Base-by-base conservation (phyloP, 1,140 invertebrate species). In the Spodoptera frugiperda region DNA sequence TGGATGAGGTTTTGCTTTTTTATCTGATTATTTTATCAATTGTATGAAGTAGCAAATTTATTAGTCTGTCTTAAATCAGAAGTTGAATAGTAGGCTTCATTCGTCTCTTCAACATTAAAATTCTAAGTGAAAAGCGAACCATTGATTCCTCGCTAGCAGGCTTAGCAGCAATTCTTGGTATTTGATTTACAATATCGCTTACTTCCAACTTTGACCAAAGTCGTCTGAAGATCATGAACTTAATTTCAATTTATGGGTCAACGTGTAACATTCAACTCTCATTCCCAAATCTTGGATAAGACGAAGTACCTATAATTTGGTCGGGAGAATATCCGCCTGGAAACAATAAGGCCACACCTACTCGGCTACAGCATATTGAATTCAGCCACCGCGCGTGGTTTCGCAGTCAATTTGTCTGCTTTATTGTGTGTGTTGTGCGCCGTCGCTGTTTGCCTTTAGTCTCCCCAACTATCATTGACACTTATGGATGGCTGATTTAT, bases 331-430 rank as follows among this genome's bases (percentile, higher is more conserved):
- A 87, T 90, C 85, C 85, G 85, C 84, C 77, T 88, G 87, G 87
- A 84, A 84, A 89, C 86, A 84, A 85, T 83, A 87, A 84, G 77
- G 76, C 78, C 88, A 77, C 87, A 85, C 87, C 88, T 89, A 82
- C 68, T 83, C 74, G 73, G 78, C 77, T 79, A 78, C 76, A 76
- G 72, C 78, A 82, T 85, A 90, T 85, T 89, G 85, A 85, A 88
- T 85, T 81, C 82, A 84, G 81, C 82, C 79, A 82, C 79, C 67
- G 77, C 78, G 65, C 78, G 81, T 77, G 78, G 83, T 90, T 91
- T 90, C 86, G 82, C 87, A 88, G 87, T 87, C 88, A 86, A 91
- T 92, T 90, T 91, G 87, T 87, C 85, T 84, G 88, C 86, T 89
- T 88, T 89, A 92, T 90, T 87, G 88, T 87, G 84, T 85, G 85